phyloP scores from a whole-genome alignment of 2,113 vertebrate species.

The Platichthys stellatus region DNA sequence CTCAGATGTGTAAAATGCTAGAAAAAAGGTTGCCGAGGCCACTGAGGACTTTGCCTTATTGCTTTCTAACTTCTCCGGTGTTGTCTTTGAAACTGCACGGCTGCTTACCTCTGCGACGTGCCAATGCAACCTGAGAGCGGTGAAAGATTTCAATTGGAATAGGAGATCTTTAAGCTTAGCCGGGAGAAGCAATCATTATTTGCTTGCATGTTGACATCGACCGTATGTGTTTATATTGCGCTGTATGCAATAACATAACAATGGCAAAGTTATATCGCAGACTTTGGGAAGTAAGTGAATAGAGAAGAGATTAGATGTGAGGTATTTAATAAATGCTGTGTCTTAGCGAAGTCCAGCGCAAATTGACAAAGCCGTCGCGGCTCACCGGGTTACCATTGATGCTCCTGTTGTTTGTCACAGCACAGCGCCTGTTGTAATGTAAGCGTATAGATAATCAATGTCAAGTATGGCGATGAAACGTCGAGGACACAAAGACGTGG shows the following conservation, averaged over 20 bases:
- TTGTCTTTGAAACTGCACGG: constrained; percentile 49
- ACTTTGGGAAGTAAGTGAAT: constrained; percentile 16
- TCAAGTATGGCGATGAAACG: constrained; percentile 33
- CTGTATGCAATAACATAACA: constrained; percentile 15
- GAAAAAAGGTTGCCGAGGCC: constrained; percentile 31
- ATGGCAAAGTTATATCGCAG: not conserved
- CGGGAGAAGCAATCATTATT: constrained; percentile 20
- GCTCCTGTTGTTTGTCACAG: constrained; percentile 41
- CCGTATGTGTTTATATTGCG: constrained; percentile 11
- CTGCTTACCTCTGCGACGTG: constrained; percentile 25
- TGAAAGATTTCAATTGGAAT: constrained; percentile 15
- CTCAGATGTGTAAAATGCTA: constrained; percentile 43
- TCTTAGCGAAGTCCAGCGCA: constrained; percentile 22
- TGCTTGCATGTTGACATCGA: constrained; percentile 3
- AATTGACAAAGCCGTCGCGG: constrained; percentile 35
- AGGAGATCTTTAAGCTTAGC: constrained; percentile 15
- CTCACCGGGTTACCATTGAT: constrained; percentile 46
- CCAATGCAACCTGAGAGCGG: constrained; percentile 23
- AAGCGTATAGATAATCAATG: constrained; percentile 43
- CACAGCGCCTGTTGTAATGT: constrained; percentile 19
- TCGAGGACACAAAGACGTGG: constrained; percentile 34
- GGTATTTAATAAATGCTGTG: constrained; percentile 31
- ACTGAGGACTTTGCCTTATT: constrained; percentile 48
- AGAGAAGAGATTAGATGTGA: constrained; percentile 18
- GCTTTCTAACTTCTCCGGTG: constrained; percentile 41